Evolutionary conservation across 2,113 vertebrate genomes (phyloP), one percentile per base, ranked within the genome.

Genomic region (western clawed frog (Xenopus tropicalis)): DNA sequence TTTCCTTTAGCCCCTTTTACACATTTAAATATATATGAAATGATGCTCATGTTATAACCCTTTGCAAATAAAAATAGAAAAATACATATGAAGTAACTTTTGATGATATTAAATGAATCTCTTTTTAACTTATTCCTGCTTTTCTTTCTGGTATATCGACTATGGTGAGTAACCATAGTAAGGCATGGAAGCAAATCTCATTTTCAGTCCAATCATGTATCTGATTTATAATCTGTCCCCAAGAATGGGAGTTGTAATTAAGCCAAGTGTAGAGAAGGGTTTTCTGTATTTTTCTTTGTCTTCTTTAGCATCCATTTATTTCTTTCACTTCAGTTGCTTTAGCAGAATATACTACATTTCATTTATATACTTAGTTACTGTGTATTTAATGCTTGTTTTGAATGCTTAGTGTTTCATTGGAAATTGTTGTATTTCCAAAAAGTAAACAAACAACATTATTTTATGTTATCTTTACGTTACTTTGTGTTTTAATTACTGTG

Each of bases 201-300:
- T 70, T 70, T 70, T 37, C 68, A 70, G 24, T 58, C 54, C 56
- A 59, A 14, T 70, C 54, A 21, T 44, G 68, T 43, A 58, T 59
- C 54, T 70, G 68, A 70, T 70, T 70, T 70, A 70, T 70, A 59
- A 56, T 52, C 3, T 22, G 54, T 21, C 54, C 68, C 17, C 54
- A 9, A 58, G 20, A 59, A 59, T 70, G n/a, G 37, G 68, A 70
- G 56, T 56, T 59, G 54, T 70, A 70, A 70, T 59, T 70, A 70
- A 70, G 58, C 58, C 43, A 70, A 59, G 54, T 70, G n/a, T 69
- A 54, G 42, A 58, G 24, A 44, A 44, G 43, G 43, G 43, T 48
- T 48, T 61, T 16, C 68, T 37, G 52, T 57, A 37, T 70, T 70
- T 37, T 70, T 25, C 68, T 70, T 70, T 59, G 25, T 70, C 68